phyloP scores from a whole-genome alignment of 1,140 invertebrate genomes.

The Pseudomyrmex flavicornis region DNA sequence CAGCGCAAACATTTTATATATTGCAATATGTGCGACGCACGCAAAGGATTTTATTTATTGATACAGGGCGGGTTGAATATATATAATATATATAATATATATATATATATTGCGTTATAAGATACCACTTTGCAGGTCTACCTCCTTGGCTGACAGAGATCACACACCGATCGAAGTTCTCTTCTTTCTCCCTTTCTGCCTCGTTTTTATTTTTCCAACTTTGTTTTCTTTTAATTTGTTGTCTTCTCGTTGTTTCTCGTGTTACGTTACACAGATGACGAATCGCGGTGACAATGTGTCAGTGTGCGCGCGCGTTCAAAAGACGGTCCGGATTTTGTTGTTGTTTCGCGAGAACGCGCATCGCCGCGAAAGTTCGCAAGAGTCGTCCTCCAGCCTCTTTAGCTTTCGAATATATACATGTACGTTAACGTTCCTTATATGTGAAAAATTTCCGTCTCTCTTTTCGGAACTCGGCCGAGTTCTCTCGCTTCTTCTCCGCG shows the following conservation, averaged over 20 bases:
- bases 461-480: background rate
- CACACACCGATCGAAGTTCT: conserved; percentile 47
- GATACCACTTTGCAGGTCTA: conserved; percentile 67
- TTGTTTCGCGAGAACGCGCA: background rate
- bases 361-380: background rate
- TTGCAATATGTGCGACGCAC: conserved; percentile 47
- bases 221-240: background rate
- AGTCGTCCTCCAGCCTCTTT: background rate
- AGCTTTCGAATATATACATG: too few relatives aligned
- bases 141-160: conserved; percentile 52
- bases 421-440: too few relatives aligned
- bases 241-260: background rate
- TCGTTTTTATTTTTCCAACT: conserved; percentile 20
- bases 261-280: background rate
- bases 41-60: conserved; percentile 68
- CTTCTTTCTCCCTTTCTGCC: conserved; percentile 50
- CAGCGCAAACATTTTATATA: conserved; percentile 58
- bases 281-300: background rate
- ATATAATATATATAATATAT: too few relatives aligned
- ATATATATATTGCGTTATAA: conserved; percentile 37
- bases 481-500: conserved; percentile 4
- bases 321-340: background rate
- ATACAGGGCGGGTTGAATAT: conserved; percentile 48
- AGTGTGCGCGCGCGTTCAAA: too few relatives aligned
- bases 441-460: too few relatives aligned